These are phyloP conservation scores for Spheniscus mendiculus DNA, from an alignment of 2,113 vertebrate species.

Conservation along the genomic window DNA sequence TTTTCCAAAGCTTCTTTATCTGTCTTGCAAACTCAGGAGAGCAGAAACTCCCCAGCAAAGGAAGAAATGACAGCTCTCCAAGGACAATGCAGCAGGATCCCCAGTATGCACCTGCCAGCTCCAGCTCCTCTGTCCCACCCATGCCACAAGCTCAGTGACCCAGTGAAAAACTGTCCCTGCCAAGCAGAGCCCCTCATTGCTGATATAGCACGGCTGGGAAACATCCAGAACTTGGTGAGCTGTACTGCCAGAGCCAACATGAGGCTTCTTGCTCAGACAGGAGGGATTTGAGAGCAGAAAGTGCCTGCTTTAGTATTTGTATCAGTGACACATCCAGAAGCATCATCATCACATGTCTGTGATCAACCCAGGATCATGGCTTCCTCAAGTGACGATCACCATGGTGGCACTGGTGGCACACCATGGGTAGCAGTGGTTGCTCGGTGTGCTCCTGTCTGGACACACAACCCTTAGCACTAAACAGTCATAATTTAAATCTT, in stretches of 20 bases:
- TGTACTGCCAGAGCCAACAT: neutral
- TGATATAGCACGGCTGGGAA: neutral
- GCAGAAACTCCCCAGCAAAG: neutral
- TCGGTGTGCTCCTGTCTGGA: neutral
- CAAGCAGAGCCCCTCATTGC: neutral
- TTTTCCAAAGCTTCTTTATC: neutral
- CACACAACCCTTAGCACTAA: neutral
- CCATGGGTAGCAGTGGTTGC: neutral
- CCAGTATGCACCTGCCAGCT: neutral
- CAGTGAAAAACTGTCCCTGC: neutral
- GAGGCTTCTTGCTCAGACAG: neutral
- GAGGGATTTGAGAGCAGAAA: neutral
- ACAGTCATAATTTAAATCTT: neutral
- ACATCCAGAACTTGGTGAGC: neutral
- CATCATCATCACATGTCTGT: neutral
- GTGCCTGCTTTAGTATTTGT: neutral
- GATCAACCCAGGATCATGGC: neutral
- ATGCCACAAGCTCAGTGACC: neutral
- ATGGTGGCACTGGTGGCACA: neutral
- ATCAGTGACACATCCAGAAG: neutral
- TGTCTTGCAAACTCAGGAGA: neutral
- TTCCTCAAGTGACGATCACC: neutral
- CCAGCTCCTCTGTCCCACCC: neutral
- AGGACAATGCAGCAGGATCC: neutral
- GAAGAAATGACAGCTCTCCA: neutral